Base-by-base conservation (phyloP, 2,113 vertebrate species). In the Forbesichthys papilliferus region DNA sequence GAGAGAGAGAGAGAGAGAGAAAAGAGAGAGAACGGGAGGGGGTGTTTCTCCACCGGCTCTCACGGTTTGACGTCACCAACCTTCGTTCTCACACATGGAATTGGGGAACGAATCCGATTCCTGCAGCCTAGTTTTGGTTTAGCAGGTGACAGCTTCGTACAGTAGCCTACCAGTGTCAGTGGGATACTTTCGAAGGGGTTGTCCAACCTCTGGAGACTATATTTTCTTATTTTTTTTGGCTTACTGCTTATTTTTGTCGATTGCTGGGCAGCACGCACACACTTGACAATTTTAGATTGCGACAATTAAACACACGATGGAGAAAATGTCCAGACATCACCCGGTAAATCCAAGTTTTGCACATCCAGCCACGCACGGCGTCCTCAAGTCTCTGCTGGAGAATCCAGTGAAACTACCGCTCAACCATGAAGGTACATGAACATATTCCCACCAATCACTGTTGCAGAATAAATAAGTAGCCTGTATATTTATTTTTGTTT, bases 331-430 rank as follows among this genome's bases (percentile, higher is more conserved):
- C 79, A 93, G 94, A 86, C 92, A 91, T 79, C 92, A 94, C 75
- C 88, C 93, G 74, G 80, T 94, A 87, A 94, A 94, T 68, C 89
- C 93, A 79, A 88, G 91, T 87, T 96, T 95, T 84, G 87, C 95
- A 82, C 94, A 94, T 86, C 92, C 93, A 82, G 93, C 94, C 77
- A 94, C 93, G 71, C 94, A 95, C 78, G 94, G 95, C 73, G 95
- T 96, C 77, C 92, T 96, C 83, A 95, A 95, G 83, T 95, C 95
- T 61, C 90, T 96, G 74, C 91, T 96, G 92, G 95, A 96, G 82
- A 95, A 95, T 81, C 95, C 95, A 20, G 90, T 95, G 84, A 95
- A 95, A 85, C 92, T 95, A 66, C 93, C 93, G 68, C 90, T 94
- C 65, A 91, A 93, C 69, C 93, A 93, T 33, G 94, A 96, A 88